Base-by-base conservation (phyloP, 2,888 invertebrate genomes). In the Cephonodes hylas region DNA sequence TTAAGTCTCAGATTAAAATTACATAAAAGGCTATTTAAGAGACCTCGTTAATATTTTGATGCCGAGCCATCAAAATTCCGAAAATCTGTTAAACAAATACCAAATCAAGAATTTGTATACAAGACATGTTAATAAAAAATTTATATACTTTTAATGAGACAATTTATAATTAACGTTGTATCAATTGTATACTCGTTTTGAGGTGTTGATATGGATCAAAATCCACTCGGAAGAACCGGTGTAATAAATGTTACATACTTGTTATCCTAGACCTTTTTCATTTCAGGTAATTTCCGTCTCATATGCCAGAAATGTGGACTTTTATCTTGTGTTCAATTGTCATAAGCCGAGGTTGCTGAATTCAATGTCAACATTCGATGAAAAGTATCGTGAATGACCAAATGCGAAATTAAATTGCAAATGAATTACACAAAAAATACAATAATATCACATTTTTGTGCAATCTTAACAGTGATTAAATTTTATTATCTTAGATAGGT, bases 271-370 rank as follows among this genome's bases (percentile, higher is more conserved):
- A 67, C 67, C 58, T 72, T 72, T 74, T 77, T 81, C 64, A 72
- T 89, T 89, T 77, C 89, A 89, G 89, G 90, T 89, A 90, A 88
- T 86, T 87, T 84, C 74, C 79, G 79, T 75, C 76, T 79, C 70
- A 80, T 79, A 64, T 38, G 38, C 5, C 38, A 83, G 80, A 71
- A 79, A 72, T 81, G 82, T 73, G 83, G 83, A 81, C 80, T 78
- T 65, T 81, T 83, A 73, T 75, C 79, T 79, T 79, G 89, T 27
- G 0, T 53, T 27, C 8, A 15, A 8, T 27, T 13, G 8, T 27
- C 8, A 1, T 48, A 25, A 6, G 15, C 25, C 25, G 8, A 48
- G 25, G 27, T 48, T 15, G n/a, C 25, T 25, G 3, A 1, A n/a
- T 20, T 44, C 7, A 44, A 8, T 10, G 3, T 2, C 3, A 20